phyloP scores from a whole-genome alignment of 2,888 invertebrate species.

The Lathronympha strigana region DNA sequence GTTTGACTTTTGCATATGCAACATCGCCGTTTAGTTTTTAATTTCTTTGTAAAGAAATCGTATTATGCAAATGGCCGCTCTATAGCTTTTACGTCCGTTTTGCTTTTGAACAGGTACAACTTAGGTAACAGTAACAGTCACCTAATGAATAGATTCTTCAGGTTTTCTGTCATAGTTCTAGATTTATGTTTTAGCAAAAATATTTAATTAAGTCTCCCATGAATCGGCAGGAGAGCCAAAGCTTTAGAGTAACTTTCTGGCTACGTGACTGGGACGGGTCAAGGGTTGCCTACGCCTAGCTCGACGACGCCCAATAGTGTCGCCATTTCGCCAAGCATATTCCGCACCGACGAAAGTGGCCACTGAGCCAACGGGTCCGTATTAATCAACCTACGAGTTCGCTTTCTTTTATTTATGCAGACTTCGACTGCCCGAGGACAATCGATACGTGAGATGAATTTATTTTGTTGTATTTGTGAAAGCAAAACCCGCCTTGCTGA shows the following conservation, averaged over 20 bases:
- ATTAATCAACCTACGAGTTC: conserved; percentile 64
- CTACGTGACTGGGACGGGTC: not conserved
- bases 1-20: not conserved
- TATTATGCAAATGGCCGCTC: not conserved
- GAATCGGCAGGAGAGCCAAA: not conserved
- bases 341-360: conserved; percentile 66
- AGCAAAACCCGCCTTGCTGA: conserved; percentile 79
- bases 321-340: conserved; percentile 35
- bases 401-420: conserved; percentile 82
- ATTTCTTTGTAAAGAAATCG: not conserved
- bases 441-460: conserved; percentile 84
- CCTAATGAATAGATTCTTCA: too few species aligned
- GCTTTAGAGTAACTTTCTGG: not conserved
- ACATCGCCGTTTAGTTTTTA: not conserved
- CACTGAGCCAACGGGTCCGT: conserved; percentile 59
- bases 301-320: conserved; percentile 14
- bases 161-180: too few species aligned
- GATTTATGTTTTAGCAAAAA: too few species aligned
- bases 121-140: too few species aligned
- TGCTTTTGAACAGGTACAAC: too few species aligned
- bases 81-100: too few species aligned
- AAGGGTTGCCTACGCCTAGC: not conserved
- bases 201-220: too few species aligned
- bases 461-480: conserved; percentile 84
- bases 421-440: conserved; percentile 77